Evolutionary conservation across 2,113 vertebrate genomes (phyloP).

Genomic region (Chlorodrepanis virens): DNA sequence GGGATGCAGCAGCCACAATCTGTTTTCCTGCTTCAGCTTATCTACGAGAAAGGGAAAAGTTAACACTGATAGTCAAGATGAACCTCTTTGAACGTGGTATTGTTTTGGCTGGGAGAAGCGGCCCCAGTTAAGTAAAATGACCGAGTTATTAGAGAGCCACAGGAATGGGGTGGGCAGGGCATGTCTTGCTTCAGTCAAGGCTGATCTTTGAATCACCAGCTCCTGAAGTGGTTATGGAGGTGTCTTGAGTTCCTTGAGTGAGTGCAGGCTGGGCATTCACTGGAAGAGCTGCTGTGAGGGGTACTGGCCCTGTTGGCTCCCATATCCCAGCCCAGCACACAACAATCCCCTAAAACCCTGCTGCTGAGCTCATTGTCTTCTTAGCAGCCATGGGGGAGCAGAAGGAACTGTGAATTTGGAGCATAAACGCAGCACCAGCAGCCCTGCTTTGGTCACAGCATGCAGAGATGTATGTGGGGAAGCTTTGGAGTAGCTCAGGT

Average conservation of each 20-base stretch:
- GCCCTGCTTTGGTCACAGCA: neutral
- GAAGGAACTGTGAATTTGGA: neutral
- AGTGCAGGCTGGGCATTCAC: neutral
- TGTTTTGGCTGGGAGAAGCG: conserved; percentile 46
- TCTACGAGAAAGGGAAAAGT: neutral
- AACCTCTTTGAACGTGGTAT: neutral
- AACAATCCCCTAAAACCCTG: too few relatives aligned
- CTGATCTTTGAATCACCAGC: neutral
- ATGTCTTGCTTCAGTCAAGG: neutral
- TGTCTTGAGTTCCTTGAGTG: neutral
- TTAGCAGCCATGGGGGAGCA: neutral
- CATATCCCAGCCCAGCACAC: neutral
- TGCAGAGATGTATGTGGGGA: fast-evolving
- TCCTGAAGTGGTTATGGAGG: neutral
- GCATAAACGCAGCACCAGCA: neutral
- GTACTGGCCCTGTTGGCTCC: fast-evolving
- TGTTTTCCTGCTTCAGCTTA: conserved; percentile 14
- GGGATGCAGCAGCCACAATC: neutral
- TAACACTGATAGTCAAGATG: conserved; percentile 12
- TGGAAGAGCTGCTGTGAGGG: neutral
- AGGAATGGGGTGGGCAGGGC: neutral
- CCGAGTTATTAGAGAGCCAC: neutral
- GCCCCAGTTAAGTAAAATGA: conserved; percentile 3
- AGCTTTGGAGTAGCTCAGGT: neutral
- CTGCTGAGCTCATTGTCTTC: neutral